A percentile compares a stretch with the other conserved stretches of the same genome.
phyloP scores from a whole-genome alignment of 2,797 vertebrate genomes.

The Notamacropus eugenii region DNA sequence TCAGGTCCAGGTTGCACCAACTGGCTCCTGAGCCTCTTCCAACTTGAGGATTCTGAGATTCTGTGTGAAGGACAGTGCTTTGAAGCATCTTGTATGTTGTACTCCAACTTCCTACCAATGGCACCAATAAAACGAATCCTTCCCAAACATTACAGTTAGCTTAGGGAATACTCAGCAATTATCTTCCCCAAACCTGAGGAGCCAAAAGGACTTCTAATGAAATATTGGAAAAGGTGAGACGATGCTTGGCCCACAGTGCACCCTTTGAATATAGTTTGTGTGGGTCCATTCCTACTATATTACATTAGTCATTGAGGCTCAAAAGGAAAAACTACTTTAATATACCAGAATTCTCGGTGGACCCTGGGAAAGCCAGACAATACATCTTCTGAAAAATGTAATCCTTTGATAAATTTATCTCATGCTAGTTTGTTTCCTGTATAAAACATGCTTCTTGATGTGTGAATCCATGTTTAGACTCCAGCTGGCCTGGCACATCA shows the following conservation, averaged over 20 bases:
- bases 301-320: slow-evolving; percentile 68
- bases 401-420: slow-evolving; percentile 69
- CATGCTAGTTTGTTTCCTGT: slow-evolving; percentile 64
- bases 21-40: not conserved
- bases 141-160: slow-evolving; percentile 27
- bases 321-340: slow-evolving; percentile 78
- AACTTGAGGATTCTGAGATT: not conserved
- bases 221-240: slow-evolving; percentile 40
- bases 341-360: slow-evolving; percentile 61
- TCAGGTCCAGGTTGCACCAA: not conserved
- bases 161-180: slow-evolving; percentile 56
- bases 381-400: slow-evolving; percentile 48
- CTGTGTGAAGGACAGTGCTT: not conserved
- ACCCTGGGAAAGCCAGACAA: slow-evolving; percentile 46
- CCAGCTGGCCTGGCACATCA: slow-evolving; percentile 37
- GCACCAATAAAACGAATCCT: slow-evolving; percentile 47
- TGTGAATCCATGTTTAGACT: slow-evolving; percentile 41
- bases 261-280: slow-evolving; percentile 73
- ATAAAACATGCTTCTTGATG: slow-evolving; percentile 67
- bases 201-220: slow-evolving; percentile 55
- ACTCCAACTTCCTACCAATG: slow-evolving; percentile 22
- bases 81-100: not conserved
- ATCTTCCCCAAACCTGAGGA: slow-evolving; percentile 44
- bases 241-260: slow-evolving; percentile 43
- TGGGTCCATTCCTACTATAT: slow-evolving; percentile 64